Base-by-base conservation (phyloP, 1,140 invertebrate genomes). In the Cryptotermes secundus region DNA sequence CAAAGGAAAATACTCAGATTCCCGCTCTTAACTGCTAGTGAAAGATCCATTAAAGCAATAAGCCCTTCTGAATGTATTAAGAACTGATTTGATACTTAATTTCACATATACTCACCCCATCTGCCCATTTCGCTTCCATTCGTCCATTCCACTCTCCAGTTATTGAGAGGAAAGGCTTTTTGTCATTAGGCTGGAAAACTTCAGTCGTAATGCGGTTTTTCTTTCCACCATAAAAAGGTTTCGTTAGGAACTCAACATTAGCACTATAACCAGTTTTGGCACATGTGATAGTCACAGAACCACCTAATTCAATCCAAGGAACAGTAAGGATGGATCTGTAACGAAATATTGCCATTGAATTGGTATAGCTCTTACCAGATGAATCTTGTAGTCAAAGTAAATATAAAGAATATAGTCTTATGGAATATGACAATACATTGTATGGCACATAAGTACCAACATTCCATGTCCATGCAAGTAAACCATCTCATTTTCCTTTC, bases 141-240 rank as follows among this genome's bases (percentile, higher is more conserved):
- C 93, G 89, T n/a, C 96, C 96, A 90, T 98, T 99, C 98, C 98
- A 99, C 91, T 99, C 97, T 65, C 98, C 98, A 85, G 93, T 93
- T 81, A 99, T 94, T 31, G 92, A 93, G 45, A 98, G 91, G 87
- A 98, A 96, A 0, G 97, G 94, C 88, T 98, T 98, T 90, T 97
- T 98, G 65, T 97, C 96, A 53, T 92, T 93, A 0, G 95, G 95
- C 59, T 90, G 94, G 90, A 90, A 94, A 88, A 88, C 92, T 88
- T 99, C 97, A 83, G 96, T 97, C 9, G 93, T 94, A 79, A 99
- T 94, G 84, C 95, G 92, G 89, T 99, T 96, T 87, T 97, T 95
- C 90, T 98, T 98, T 42, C 98, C 97, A 34, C 97, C 97, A 90
- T 99, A 99, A 90, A 99, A 99, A 24, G 98, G 98, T 92, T 99